Conservation (phyloP, 2,113 vertebrate species). For the Tragelaphus buxtoni region DNA sequence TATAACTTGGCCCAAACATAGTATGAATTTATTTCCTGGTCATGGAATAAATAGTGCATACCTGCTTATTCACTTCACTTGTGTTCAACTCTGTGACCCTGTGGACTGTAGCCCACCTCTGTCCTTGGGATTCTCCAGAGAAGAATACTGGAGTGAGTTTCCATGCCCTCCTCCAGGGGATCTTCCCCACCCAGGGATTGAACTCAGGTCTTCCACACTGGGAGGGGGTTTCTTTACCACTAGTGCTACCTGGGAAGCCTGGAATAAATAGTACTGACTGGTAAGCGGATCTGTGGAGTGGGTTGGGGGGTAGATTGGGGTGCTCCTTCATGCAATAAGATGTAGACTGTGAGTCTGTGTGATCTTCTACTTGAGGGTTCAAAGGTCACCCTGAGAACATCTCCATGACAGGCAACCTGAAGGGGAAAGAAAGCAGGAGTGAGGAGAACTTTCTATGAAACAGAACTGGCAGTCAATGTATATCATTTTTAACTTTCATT, state of each 20-base stretch:
- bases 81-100: neutral
- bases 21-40: neutral
- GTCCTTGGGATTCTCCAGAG: neutral
- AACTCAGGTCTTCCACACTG: neutral
- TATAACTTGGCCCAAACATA: neutral
- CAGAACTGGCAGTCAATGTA: neutral
- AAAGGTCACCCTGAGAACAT: neutral
- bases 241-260: neutral
- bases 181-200: neutral
- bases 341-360: neutral
- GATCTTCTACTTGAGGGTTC: neutral
- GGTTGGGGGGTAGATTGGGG: rapidly evolving
- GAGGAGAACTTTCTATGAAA: neutral
- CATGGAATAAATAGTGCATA: neutral
- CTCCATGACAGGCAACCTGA: neutral
- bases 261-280: neutral
- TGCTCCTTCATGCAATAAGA: neutral
- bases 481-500: neutral
- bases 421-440: neutral
- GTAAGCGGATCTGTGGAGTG: neutral
- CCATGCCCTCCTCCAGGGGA: neutral
- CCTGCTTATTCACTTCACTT: neutral
- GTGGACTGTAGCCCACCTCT: neutral
- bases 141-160: neutral
- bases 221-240: neutral